phyloP scores from a whole-genome alignment of 2,888 invertebrate species.

The Phalangium opilio region DNA sequence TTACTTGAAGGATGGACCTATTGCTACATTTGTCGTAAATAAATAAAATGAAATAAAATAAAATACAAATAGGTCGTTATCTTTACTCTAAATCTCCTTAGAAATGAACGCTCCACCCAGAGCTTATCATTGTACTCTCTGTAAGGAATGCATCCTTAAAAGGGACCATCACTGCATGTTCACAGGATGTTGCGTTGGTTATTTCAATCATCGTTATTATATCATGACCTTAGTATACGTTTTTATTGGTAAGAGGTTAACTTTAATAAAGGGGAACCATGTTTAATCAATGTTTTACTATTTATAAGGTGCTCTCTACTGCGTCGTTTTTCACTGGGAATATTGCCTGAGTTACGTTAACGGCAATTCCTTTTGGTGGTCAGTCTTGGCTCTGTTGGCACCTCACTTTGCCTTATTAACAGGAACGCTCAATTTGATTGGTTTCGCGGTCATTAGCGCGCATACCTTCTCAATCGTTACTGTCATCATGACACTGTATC shows the following conservation, averaged over 20 bases:
- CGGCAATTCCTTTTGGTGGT: conserved; percentile 11
- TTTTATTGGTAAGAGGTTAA: conserved; percentile 41
- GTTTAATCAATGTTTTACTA: no score
- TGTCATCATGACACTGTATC: conserved; percentile 37
- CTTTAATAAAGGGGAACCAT: no score
- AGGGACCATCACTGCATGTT: conserved; percentile 82
- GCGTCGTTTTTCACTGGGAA: conserved; percentile 20
- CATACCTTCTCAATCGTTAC: conserved; percentile 22
- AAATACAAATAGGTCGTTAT: no score
- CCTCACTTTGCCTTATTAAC: conserved; percentile 22
- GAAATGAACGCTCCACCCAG: conserved; percentile 46
- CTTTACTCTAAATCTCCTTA: no score
- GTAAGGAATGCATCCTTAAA: conserved; percentile 62
- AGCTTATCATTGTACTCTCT: conserved; percentile 62
- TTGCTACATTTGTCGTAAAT: conserved; percentile 41
- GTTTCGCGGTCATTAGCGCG: conserved; percentile 29
- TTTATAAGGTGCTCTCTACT: conserved; percentile 47
- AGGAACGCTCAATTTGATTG: conserved; percentile 21
- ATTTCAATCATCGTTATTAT: conserved; percentile 72
- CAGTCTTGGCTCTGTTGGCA: conserved; percentile 19
- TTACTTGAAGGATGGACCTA: conserved; percentile 33
- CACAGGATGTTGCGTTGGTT: conserved; percentile 72
- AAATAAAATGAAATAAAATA: no score
- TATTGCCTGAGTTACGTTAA: conserved; percentile 19
- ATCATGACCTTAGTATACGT: conserved; percentile 57